These are phyloP conservation scores for Melipona quadrifasciata DNA, from an alignment of 1,140 invertebrate species.

Conservation along the genomic window DNA sequence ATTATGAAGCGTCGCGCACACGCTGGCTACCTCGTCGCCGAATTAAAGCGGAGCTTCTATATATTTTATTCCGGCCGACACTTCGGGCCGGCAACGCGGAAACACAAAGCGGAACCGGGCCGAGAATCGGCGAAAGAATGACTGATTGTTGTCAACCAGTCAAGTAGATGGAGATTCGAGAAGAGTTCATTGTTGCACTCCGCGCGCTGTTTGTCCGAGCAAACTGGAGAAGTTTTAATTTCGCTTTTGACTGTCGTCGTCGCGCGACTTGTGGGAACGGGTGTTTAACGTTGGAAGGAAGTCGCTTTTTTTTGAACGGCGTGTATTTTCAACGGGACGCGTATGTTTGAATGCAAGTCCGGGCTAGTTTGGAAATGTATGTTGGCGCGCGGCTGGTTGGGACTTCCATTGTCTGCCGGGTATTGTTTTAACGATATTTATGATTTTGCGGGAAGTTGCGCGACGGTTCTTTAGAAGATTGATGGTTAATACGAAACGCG, in stretches of 20 bases:
- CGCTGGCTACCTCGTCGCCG: conserved; percentile 55
- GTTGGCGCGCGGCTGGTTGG: background rate
- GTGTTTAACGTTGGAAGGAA: background rate
- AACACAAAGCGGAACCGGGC: background rate
- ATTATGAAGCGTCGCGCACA: conserved; percentile 64
- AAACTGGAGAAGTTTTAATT: background rate
- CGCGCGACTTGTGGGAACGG: background rate
- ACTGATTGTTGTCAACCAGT: background rate
- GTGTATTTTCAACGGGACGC: background rate
- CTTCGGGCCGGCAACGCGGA: background rate
- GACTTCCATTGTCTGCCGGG: background rate
- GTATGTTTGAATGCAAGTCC: background rate
- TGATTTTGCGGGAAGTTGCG: background rate
- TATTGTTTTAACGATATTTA: background rate
- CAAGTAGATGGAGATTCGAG: background rate
- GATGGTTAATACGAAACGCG: no score
- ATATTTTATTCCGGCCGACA: conserved; percentile 30
- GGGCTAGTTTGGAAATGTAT: background rate
- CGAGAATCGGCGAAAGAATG: background rate
- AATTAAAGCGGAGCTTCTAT: conserved; percentile 66
- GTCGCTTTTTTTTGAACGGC: background rate
- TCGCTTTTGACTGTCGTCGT: background rate
- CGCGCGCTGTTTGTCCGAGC: background rate
- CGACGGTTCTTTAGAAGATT: background rate
- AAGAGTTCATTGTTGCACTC: no score